Evolutionary conservation across 1,140 invertebrate genomes (phyloP).

Genomic region (Trachelipus rathkii): DNA sequence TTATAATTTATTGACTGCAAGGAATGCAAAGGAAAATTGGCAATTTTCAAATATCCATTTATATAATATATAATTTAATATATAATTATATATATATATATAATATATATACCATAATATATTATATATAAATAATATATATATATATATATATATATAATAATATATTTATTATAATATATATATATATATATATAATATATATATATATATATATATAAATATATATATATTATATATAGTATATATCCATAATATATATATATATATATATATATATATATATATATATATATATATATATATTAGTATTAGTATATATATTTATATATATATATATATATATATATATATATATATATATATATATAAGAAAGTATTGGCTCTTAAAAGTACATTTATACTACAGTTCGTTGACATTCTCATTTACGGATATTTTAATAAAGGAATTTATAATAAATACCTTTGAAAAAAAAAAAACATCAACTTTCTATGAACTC

Average conservation of each 20-base stretch:
- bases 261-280: not conserved
- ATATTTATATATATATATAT: too few relatives aligned
- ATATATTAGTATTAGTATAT: too few relatives aligned
- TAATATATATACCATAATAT: not conserved
- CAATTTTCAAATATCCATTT: not conserved
- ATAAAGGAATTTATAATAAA: too few relatives aligned
- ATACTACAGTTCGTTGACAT: too few relatives aligned
- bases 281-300: too few relatives aligned
- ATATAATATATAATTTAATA: not conserved
- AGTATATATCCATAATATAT: not conserved
- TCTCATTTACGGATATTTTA: too few relatives aligned
- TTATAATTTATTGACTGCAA: not conserved
- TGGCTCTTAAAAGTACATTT: too few relatives aligned
- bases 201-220: constrained; percentile 15
- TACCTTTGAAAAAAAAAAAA: too few relatives aligned
- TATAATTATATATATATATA: constrained; percentile 6
- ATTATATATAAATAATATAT: not conserved
- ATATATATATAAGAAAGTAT: too few relatives aligned
- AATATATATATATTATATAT: constrained; percentile 11
- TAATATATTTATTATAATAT: constrained; percentile 10
- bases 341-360: too few relatives aligned
- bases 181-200: not conserved
- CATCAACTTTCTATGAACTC: too few relatives aligned
- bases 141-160: constrained; percentile 15
- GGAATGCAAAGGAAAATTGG: too few relatives aligned